Conservation (phyloP, 2,888 invertebrate genomes). For the Callosobruchus maculatus region DNA sequence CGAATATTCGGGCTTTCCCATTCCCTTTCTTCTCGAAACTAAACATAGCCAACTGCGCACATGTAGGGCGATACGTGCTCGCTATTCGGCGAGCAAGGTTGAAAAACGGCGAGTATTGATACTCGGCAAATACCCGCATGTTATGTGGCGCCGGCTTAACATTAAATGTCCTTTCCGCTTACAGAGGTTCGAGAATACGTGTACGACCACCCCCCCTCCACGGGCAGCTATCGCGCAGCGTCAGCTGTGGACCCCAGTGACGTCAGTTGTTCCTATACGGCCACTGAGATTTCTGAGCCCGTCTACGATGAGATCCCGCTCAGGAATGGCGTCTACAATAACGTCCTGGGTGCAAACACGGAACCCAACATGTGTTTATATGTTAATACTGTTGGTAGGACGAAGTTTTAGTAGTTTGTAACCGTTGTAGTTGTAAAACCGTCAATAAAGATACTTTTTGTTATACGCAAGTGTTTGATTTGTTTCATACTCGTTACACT, state of each 20-base stretch:
- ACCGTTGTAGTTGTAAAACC: background rate
- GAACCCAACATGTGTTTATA: background rate
- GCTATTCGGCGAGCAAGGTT: too few relatives aligned
- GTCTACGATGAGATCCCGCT: slow-evolving; percentile 67
- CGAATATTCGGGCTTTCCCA: too few relatives aligned
- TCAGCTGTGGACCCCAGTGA: slow-evolving; percentile 43
- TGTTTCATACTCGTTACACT: too few relatives aligned
- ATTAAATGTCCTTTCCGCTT: too few relatives aligned
- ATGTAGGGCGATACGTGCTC: too few relatives aligned
- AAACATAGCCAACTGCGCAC: too few relatives aligned
- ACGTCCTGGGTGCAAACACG: background rate
- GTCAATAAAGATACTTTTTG: background rate
- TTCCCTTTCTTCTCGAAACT: too few relatives aligned
- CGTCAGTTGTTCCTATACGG: background rate
- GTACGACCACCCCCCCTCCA: slow-evolving; percentile 57
- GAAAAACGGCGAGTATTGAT: too few relatives aligned
- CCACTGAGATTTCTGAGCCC: slow-evolving; percentile 51
- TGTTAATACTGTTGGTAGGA: background rate
- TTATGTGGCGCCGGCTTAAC: too few relatives aligned
- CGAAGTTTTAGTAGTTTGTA: background rate
- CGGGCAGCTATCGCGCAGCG: slow-evolving; percentile 42
- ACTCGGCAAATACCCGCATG: too few relatives aligned
- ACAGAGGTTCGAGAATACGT: slow-evolving; percentile 58
- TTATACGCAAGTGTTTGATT: background rate
- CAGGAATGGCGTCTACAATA: background rate